These are phyloP conservation scores for Sphenopsis melanotis DNA, from an alignment of 2,797 vertebrate genomes.

Conservation along the genomic window DNA sequence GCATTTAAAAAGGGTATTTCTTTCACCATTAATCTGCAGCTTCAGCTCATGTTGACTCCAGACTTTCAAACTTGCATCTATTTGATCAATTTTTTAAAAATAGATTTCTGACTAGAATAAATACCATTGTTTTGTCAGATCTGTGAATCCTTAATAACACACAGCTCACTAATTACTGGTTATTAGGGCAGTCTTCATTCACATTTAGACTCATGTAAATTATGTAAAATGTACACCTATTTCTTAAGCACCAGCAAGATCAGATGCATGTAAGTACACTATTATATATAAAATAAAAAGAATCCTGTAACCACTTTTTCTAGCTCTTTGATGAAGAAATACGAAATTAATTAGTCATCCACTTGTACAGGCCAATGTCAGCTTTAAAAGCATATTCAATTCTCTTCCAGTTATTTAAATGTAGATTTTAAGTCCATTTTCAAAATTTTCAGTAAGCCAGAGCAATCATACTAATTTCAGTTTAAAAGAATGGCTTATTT, in stretches of 20 bases:
- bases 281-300: neutral
- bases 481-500: conserved; percentile 18
- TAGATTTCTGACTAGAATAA: neutral
- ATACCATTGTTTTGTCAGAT: neutral
- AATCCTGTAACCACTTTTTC: neutral
- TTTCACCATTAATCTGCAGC: neutral
- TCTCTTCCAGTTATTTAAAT: neutral
- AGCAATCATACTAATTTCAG: neutral
- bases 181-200: neutral
- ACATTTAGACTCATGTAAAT: neutral
- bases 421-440: neutral
- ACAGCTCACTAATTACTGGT: neutral
- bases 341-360: neutral
- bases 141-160: neutral
- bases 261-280: conserved; percentile 13
- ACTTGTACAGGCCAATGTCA: neutral
- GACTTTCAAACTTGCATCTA: neutral
- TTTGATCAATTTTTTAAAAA: neutral
- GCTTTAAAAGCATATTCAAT: neutral
- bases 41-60: neutral
- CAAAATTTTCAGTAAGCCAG: neutral
- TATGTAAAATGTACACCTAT: neutral
- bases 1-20: neutral
- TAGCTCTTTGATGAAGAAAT: conserved; percentile 15
- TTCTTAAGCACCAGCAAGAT: neutral